phyloP scores from a whole-genome alignment of 2,888 invertebrate genomes.

The Conomelus anceps region DNA sequence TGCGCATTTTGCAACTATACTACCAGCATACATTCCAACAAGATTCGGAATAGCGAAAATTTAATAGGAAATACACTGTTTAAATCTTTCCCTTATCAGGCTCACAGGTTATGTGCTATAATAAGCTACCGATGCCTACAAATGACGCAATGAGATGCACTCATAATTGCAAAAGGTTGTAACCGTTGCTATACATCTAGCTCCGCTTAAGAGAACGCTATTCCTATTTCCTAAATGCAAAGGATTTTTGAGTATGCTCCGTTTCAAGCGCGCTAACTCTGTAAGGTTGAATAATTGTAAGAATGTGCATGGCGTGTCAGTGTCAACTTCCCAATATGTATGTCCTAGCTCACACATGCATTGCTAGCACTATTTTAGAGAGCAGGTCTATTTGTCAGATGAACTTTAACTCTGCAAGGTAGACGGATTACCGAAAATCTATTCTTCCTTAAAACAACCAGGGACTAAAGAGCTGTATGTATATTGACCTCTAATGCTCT shows the following conservation, averaged over 20 bases:
- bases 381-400: background rate
- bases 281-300: background rate
- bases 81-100: background rate
- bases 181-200: background rate
- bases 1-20: background rate
- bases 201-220: too few species aligned
- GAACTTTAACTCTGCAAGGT: background rate
- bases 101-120: background rate
- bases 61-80: background rate
- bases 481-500: background rate
- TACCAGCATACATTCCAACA: background rate
- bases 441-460: background rate
- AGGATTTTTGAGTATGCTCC: background rate
- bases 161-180: background rate
- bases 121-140: background rate
- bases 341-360: background rate
- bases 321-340: background rate
- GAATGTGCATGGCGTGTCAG: background rate
- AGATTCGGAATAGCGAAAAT: background rate
- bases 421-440: background rate
- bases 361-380: background rate
- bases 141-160: background rate
- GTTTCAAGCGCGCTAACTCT: background rate
- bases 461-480: background rate
- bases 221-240: too few species aligned